Percentiles rank a stretch among this genome's conserved stretches.
These are phyloP conservation scores for Synanthedon formicaeformis DNA, from an alignment of 2,888 invertebrate genomes.

Conservation along the genomic window DNA sequence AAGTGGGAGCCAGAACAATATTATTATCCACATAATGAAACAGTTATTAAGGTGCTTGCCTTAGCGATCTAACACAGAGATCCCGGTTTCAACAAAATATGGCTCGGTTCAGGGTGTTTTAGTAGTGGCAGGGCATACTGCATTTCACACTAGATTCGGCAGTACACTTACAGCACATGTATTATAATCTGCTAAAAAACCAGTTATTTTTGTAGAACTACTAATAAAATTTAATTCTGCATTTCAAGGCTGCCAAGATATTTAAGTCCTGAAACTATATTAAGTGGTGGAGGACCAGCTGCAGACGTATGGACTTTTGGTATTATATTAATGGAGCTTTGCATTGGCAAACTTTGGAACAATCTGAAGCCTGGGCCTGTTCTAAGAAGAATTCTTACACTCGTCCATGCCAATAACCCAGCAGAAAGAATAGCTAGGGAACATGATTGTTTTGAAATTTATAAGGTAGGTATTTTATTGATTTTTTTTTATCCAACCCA, in stretches of 20 bases:
- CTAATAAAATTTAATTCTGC: background rate
- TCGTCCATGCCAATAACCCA: slow-evolving; percentile 69
- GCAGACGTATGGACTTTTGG: slow-evolving; percentile 96
- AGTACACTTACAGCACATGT: too few species aligned
- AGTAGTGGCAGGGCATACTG: too few species aligned
- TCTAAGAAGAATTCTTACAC: slow-evolving; percentile 79
- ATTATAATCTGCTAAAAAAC: too few species aligned
- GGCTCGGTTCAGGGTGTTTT: too few species aligned
- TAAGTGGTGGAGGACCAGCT: slow-evolving; percentile 79
- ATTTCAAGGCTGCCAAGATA: slow-evolving; percentile 78
- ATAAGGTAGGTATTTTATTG: slow-evolving; percentile 58
- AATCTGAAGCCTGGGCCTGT: slow-evolving; percentile 81
- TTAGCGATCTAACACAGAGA: too few species aligned
- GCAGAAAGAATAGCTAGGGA: slow-evolving; percentile 81
- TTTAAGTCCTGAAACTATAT: slow-evolving; percentile 84
- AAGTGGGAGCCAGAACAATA: too few species aligned
- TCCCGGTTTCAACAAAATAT: too few species aligned
- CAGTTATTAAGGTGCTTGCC: too few species aligned
- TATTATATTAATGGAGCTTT: slow-evolving; percentile 86
- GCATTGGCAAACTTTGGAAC: slow-evolving; percentile 79
- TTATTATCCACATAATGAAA: too few species aligned
- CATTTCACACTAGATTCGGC: too few species aligned
- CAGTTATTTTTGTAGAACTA: too few species aligned
- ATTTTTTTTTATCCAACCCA: background rate
- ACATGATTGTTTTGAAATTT: slow-evolving; percentile 76